Evolutionary conservation across 2,888 invertebrate species (phyloP), one percentile per base, ranked within the genome.

Genomic region (Coronaproctus castanopsis): DNA sequence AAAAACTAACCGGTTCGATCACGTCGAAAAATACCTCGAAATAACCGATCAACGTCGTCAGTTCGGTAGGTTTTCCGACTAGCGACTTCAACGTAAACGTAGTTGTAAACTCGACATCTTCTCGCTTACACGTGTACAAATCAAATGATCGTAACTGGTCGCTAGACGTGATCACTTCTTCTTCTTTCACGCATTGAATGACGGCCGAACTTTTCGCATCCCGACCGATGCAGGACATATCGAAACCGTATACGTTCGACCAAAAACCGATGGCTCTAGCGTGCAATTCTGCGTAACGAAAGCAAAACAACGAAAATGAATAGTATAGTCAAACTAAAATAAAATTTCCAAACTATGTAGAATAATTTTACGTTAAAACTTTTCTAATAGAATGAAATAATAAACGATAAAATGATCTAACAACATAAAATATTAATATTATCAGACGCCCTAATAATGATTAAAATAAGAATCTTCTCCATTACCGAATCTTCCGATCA

Each of bases 201-300:
- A 78, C 76, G 0, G 85, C 83, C 69, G 93, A 92, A 67, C 80
- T 77, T 0, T 91, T 74, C 0, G 88, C 88, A 69, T 88, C 85
- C 1, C 79, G 78, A 68, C 86, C 86, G 83, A 96, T 84, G 66
- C 86, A 87, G 62, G 82, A 83, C 95, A 96, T 96, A 73, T 87
- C 85, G 67, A 87, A 91, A 0, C 91, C 92, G 67, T 93, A 93
- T 0, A 96, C 93, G 72, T 93, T 78, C 20, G 88, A 83, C 95
- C 95, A 96, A 71, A 85, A 93, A 53, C 80, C 79, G 36, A 36
- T 36, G 14, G 5, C 8, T 36, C 14, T 36, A 14, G 5, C 14
- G 14, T 36, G 14, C 36, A 36, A 36, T 14, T 14, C 36, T 36
- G 14, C 5, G 14, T 8, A 5, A 36, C 14, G 36, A 36, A 36